Percentiles rank a stretch among this genome's conserved stretches.
phyloP scores from a whole-genome alignment of 2,797 vertebrate genomes.

The Ibycter americanus region DNA sequence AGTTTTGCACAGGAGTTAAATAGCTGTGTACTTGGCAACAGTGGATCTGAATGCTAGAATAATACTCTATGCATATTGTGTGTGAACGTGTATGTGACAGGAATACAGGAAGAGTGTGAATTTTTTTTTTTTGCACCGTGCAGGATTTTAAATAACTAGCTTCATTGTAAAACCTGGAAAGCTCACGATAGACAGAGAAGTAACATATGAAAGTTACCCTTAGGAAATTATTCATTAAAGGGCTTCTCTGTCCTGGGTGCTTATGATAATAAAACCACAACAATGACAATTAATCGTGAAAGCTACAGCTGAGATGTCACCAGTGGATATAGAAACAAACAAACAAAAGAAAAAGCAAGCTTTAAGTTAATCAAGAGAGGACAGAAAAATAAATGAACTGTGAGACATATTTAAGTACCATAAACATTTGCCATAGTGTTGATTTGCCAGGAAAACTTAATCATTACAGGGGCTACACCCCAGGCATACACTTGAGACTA shows the following conservation, averaged over 20 bases:
- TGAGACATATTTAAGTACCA: conserved; percentile 54
- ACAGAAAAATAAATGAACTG: conserved; percentile 54
- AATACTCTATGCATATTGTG: not conserved
- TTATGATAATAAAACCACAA: conserved; percentile 8
- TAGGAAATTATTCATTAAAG: conserved; percentile 8
- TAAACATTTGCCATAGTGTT: conserved; percentile 39
- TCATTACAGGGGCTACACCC: conserved; percentile 39
- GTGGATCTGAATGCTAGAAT: not conserved
- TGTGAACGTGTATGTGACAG: not conserved
- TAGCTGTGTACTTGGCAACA: not conserved
- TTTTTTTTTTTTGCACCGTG: not conserved
- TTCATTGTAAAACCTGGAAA: not conserved
- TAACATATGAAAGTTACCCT: not conserved
- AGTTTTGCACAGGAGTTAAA: not conserved
- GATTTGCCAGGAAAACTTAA: conserved; percentile 27
- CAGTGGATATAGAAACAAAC: not conserved
- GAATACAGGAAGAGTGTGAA: not conserved
- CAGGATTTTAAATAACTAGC: not conserved
- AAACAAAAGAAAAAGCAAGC: conserved; percentile 6
- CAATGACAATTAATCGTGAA: not conserved
- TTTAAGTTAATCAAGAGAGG: conserved; percentile 32
- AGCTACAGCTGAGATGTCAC: conserved; percentile 26
- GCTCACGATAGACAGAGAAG: not conserved
- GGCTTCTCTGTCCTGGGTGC: not conserved
- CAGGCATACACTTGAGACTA: conserved; percentile 39